Base-by-base conservation (phyloP, 2,888 invertebrate genomes). In the Pristionchus exspectatus region DNA sequence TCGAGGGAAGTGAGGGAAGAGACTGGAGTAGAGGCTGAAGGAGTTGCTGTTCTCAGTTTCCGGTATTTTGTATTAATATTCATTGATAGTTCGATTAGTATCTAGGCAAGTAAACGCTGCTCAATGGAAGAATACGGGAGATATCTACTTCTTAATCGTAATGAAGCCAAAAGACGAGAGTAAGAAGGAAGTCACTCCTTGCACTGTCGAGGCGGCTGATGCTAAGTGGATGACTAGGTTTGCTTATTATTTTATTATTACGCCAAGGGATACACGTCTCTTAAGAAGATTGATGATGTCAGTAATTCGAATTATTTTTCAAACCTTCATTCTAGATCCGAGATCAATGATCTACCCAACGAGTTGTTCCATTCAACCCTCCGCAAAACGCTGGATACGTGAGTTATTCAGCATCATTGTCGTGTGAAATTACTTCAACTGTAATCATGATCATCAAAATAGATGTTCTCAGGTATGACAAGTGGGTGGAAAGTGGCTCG, bases 1-100 rank as follows among this genome's bases (percentile, higher is more conserved):
- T 96, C 97, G 88, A 96, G 98, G 92, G 98, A 98, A 96, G 97
- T 98, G 0, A 96, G 96, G 89, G 98, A 98, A 96, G 98, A 98
- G 96, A 98, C 98, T 0, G 97, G 97, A 86, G 96, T 98, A 30
- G 89, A 90, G 38, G 81, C 92, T 33, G 89, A 89, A 10, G 92
- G 90, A 27, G 77, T 63, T 9, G 72, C 87, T 27, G 77, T 92
- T 30, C 87, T 92, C n/a, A 88, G 88, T 30, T 91, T 92, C 88
- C 56, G 92, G 92, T 92, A 38, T 30, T 56, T 21, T 38, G 18
- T 24, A 50, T 74, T 18, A 2, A 2, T 21, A 1, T 74, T 74
- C 3, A 50, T 88, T 83, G 21, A 88, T 33, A 16, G 16, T 54
- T 77, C 16, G 24, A 74, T 38, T 0, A 50, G 12, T 50, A 50